Conservation (phyloP, 2,113 vertebrate species). For the Macrotis lagotis region DNA sequence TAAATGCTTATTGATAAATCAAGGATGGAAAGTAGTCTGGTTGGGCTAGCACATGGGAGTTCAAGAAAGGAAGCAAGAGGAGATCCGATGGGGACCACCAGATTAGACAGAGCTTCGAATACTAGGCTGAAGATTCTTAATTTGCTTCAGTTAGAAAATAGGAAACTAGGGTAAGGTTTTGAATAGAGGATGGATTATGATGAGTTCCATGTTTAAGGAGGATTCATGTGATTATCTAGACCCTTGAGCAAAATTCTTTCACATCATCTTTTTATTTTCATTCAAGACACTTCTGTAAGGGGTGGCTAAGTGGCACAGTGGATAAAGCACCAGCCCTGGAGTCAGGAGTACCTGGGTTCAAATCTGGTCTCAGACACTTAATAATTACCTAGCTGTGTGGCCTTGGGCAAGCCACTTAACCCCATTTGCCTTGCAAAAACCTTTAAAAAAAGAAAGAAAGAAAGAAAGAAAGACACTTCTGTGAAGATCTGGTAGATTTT, state of each 20-base stretch:
- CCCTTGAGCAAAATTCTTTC: not conserved
- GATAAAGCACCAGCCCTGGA: too few species aligned
- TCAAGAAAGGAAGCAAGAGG: not conserved
- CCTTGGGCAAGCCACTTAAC: too few species aligned
- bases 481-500: not conserved
- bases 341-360: too few species aligned
- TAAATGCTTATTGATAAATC: not conserved
- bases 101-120: not conserved
- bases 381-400: too few species aligned
- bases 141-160: not conserved
- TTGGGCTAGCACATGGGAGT: not conserved
- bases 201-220: not conserved
- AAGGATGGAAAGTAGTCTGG: not conserved
- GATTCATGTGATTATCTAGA: not conserved
- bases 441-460: too few species aligned
- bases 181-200: not conserved
- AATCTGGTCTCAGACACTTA: too few species aligned
- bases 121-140: not conserved
- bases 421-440: too few species aligned
- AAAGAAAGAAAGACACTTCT: not conserved
- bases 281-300: not conserved
- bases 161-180: too few species aligned
- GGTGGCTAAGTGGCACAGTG: too few species aligned
- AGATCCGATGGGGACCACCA: not conserved
- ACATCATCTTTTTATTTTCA: not conserved